Evolutionary conservation across 2,888 invertebrate genomes (phyloP).

Genomic region (Uloborus plumipes): DNA sequence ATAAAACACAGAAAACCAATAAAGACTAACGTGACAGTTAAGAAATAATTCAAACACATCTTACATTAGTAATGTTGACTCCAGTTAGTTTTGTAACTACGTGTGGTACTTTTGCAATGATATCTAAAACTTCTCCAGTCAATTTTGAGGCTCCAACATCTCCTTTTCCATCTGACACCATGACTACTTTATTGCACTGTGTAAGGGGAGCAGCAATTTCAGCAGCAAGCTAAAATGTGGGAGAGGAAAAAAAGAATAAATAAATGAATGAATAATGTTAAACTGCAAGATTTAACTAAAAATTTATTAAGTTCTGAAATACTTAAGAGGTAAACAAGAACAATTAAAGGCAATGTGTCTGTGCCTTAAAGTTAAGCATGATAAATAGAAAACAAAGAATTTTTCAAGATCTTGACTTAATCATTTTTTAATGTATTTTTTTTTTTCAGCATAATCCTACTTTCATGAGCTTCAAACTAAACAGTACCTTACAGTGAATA

Average conservation of each 20-base stretch:
- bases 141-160: constrained; percentile 94
- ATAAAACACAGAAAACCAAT: too few species aligned
- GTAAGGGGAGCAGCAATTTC: constrained; percentile 95
- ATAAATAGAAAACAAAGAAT: too few species aligned
- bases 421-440: too few species aligned
- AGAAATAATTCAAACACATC: background rate
- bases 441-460: too few species aligned
- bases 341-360: too few species aligned
- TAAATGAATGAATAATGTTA: background rate
- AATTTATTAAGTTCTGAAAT: background rate
- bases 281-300: background rate
- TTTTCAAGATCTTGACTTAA: too few species aligned
- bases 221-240: constrained; percentile 83
- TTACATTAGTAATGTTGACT: constrained; percentile 81
- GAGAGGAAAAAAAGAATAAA: constrained; percentile 2
- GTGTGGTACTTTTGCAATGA: constrained; percentile 91
- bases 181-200: constrained; percentile 93
- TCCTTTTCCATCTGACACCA: constrained; percentile 90
- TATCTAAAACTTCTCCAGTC: constrained; percentile 91
- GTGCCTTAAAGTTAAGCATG: too few species aligned
- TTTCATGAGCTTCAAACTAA: too few species aligned
- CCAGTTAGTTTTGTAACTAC: constrained; percentile 93
- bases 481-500: too few species aligned
- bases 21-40: too few species aligned
- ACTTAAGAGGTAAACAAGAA: too few species aligned